Evolutionary conservation across 2,797 vertebrate species (phyloP), one percentile per base, ranked within the genome.

Genomic region (Rachycentron canadum): DNA sequence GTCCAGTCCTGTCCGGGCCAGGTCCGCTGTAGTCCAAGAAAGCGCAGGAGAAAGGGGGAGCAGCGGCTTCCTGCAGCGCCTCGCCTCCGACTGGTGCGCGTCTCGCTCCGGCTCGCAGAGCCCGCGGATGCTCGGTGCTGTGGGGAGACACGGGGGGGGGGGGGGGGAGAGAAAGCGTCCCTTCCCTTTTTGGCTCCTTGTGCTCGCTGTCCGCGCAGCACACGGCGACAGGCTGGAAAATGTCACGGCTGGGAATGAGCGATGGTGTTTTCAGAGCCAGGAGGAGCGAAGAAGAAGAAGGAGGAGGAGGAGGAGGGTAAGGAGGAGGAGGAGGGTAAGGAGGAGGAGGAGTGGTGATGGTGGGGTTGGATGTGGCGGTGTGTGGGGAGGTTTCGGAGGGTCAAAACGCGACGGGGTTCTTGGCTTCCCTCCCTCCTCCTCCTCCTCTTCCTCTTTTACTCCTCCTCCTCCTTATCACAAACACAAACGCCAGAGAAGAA

Each of bases 341-440:
- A 69, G 70, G 71, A 74, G 71, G 55, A 67, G 80, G 10, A 7
- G 73, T 73, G 68, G 59, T 75, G 90, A 19, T 69, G 74, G 67
- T 76, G 70, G 41, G 71, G 71, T 34, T 81, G 74, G 76, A 84
- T 89, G 90, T 91, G 89, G 91, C 69, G 79, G 91, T 84, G 87
- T 78, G 87, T 38, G 66, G 87, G 92, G 93, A 93, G 93, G 94
- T 93, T 95, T 94, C 86, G 71, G 90, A 92, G 94, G 94, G 95
- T 95, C 95, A 95, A 94, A 95, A 94, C 95, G 90, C 94, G 88
- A 91, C 94, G 93, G 94, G 95, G 93, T 94, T 91, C 92, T 90
- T 83, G 73, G 60, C 86, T 84, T 87, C 88, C 85, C 72, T 53
- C 81, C 70, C 30, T 58, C 73, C 70, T 77, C 60, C 73, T 65